phyloP scores from a whole-genome alignment of 2,797 vertebrate genomes.

The Epinephelus coioides region DNA sequence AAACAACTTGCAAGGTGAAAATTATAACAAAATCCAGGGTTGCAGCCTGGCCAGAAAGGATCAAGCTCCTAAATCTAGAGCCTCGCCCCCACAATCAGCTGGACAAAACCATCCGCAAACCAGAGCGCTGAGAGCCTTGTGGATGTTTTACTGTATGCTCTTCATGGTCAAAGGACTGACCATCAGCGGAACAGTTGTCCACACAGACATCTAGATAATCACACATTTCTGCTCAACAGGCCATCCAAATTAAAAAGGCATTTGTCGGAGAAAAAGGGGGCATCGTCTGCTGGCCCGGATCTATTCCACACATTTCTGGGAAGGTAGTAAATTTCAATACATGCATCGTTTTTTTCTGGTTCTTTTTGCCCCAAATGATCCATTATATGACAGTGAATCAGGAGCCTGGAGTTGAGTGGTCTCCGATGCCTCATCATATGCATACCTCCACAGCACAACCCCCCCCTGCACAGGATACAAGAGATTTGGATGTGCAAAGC shows the following conservation, averaged over 20 bases:
- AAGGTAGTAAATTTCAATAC: conserved; percentile 79
- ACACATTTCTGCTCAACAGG: conserved; percentile 63
- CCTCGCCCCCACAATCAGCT: conserved; percentile 68
- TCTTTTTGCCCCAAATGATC: conserved; percentile 81
- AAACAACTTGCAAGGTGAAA: conserved; percentile 73
- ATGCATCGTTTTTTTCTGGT: conserved; percentile 73
- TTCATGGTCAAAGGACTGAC: conserved; percentile 49
- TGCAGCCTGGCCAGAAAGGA: conserved; percentile 55
- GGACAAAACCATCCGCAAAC: conserved; percentile 66
- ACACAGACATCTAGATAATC: conserved; percentile 63
- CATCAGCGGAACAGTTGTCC: conserved; percentile 46
- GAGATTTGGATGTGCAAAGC: conserved; percentile 78
- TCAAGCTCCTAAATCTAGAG: conserved; percentile 69
- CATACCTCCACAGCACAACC: conserved; percentile 67
- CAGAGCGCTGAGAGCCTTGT: conserved; percentile 48
- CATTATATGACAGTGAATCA: conserved; percentile 86
- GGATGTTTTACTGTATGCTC: conserved; percentile 53
- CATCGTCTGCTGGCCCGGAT: conserved; percentile 55
- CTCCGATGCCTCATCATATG: conserved; percentile 81
- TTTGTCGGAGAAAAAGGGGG: conserved; percentile 61
- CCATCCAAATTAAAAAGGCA: conserved; percentile 70
- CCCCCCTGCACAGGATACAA: conserved; percentile 74
- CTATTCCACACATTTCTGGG: conserved; percentile 80
- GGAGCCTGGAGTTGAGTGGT: conserved; percentile 78
- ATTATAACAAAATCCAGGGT: conserved; percentile 68